A percentile compares a stretch with the other conserved stretches of the same genome.
phyloP scores from a whole-genome alignment of 2,888 invertebrate species.

The Mimachlamys varia region DNA sequence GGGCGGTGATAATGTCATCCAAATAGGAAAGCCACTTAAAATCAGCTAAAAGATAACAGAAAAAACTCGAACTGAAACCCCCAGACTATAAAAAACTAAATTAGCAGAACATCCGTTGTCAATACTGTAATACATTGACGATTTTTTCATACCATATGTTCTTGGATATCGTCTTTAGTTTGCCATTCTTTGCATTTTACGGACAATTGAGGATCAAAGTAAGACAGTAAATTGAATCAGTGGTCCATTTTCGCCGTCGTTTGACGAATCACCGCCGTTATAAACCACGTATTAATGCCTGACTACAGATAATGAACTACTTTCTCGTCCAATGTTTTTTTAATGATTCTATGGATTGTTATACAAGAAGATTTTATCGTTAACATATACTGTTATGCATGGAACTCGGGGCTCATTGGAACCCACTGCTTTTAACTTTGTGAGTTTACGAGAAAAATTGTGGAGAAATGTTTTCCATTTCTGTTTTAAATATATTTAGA shows the following conservation, averaged over 20 bases:
- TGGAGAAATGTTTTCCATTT: conserved; percentile 18
- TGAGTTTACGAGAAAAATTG: background rate
- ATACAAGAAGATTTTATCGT: background rate
- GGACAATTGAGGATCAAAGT: background rate
- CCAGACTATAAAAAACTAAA: background rate
- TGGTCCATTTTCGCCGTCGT: background rate
- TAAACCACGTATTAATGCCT: background rate
- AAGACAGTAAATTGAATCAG: background rate
- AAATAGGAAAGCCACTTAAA: background rate
- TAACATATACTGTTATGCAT: background rate
- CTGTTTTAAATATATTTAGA: conserved; percentile 12
- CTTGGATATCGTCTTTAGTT: background rate
- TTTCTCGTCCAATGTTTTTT: background rate
- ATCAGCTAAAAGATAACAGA: background rate
- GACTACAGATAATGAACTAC: background rate
- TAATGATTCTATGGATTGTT: background rate
- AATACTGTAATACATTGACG: background rate
- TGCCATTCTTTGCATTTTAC: background rate
- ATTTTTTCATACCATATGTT: background rate
- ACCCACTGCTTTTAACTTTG: conserved; percentile 8
- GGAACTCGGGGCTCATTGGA: background rate
- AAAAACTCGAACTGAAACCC: background rate
- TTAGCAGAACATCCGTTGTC: background rate
- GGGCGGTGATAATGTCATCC: background rate
- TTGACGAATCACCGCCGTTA: background rate